Evolutionary conservation across 2,113 vertebrate species (phyloP).

Genomic region (Tragelaphus imberbis): DNA sequence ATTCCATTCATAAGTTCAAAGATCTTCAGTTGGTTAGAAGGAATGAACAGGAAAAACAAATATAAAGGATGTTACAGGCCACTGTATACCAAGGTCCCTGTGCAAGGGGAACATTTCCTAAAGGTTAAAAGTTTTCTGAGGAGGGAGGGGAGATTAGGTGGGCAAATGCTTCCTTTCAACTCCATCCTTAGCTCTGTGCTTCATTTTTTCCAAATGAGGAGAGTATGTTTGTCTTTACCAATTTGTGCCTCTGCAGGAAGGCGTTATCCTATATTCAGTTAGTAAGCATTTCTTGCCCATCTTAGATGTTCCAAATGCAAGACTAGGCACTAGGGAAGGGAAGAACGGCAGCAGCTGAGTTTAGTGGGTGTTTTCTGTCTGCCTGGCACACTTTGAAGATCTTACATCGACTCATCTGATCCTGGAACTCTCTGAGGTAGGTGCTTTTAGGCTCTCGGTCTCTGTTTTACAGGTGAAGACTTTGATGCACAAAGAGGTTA

Average conservation of each 20-base stretch:
- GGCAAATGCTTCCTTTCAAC: background rate
- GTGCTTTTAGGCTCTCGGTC: background rate
- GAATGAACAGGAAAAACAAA: background rate
- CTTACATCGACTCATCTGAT: background rate
- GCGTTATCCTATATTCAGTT: background rate
- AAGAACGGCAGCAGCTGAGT: background rate
- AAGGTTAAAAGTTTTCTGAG: background rate
- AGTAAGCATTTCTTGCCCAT: background rate
- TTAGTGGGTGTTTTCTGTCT: background rate
- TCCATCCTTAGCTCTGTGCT: background rate
- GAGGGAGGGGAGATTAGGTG: background rate
- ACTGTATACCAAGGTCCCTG: background rate
- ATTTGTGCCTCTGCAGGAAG: background rate
- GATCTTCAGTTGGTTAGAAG: background rate
- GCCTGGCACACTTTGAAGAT: background rate
- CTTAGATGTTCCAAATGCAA: background rate
- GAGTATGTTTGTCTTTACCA: background rate
- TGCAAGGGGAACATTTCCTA: background rate
- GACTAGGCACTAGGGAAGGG: background rate
- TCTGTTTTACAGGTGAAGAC: background rate
- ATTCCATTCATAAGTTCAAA: background rate
- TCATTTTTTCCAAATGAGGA: background rate
- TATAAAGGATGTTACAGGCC: background rate
- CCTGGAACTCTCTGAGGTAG: background rate
- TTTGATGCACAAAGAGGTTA: background rate